Evolutionary conservation across 2,888 invertebrate species (phyloP), one percentile per base, ranked within the genome.

Genomic region (Eristalinus aeneus): DNA sequence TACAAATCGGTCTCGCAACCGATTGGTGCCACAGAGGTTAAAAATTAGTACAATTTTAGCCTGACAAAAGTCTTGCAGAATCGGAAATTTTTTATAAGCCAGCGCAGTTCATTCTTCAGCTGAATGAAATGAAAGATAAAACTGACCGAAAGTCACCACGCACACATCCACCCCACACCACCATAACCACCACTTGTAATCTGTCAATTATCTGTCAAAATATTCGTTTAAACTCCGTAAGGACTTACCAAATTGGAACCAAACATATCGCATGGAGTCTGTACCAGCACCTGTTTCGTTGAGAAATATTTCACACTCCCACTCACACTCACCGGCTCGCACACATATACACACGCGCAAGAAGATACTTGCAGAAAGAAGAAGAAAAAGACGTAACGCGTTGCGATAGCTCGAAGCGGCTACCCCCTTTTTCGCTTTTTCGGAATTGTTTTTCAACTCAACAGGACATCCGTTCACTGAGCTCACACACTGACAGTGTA

Each of bases 161-260:
- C 46, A 8, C 34, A 34, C 1, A 6, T 16, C 0, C 46, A 46
- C n/a, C 12, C 39, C 46, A n/a, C 4, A 5, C 16, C 46, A 46
- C 46, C 46, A 16, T 16, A 5, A 16, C 8, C 16, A 8, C 46
- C 46, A 46, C 16, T 46, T n/a, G 46, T 16, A 8, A 46, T 16
- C 46, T 16, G n/a, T 46, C 46, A 46, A n/a, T 6, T 34, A 10
- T 34, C 46, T 46, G 46, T 46, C 46, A 46, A 46, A 4, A 16
- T 8, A 9, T 6, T 34, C 9, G 6, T n/a, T 54, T 9, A 34
- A 34, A 32, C 1, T 22, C 32, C 1, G 27, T 3, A 53, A 34
- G 32, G 68, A 16, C 84, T 85, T 71, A 85, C 84, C 84, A 85
- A 32, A 72, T 80, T 72, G 32, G 80, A 27, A 53, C 61, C 80